These are phyloP conservation scores for Ectropis crepuscularia DNA, from an alignment of 2,888 invertebrate species.

Conservation along the genomic window DNA sequence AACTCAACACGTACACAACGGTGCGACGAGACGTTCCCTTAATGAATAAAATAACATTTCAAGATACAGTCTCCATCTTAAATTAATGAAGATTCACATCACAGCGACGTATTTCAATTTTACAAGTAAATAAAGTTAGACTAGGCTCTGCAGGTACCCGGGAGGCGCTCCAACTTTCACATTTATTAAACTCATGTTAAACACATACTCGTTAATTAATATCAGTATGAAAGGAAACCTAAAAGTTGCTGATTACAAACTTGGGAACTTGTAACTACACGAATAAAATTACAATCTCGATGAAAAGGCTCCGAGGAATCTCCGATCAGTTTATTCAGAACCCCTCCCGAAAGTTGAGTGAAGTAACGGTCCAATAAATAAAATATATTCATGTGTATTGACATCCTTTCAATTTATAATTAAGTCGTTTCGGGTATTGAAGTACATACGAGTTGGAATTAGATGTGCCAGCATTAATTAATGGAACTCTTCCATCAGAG, in stretches of 20 bases:
- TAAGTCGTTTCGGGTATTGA: slow-evolving; percentile 27
- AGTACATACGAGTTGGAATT: slow-evolving; percentile 20
- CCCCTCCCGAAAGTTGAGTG: slow-evolving; percentile 65
- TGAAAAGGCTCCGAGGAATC: slow-evolving; percentile 60
- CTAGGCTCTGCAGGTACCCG: slow-evolving; percentile 44
- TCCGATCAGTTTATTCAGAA: slow-evolving; percentile 58
- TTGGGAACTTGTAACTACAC: slow-evolving; percentile 61
- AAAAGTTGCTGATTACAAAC: slow-evolving; percentile 75
- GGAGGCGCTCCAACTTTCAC: slow-evolving; percentile 61
- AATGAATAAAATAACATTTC: slow-evolving; percentile 84
- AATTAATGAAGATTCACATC: slow-evolving; percentile 80
- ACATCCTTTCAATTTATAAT: slow-evolving; percentile 49
- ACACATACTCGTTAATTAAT: slow-evolving; percentile 77
- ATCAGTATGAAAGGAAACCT: slow-evolving; percentile 75
- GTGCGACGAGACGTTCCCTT: slow-evolving; percentile 68
- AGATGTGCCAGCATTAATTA: slow-evolving; percentile 22
- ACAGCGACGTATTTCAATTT: slow-evolving; percentile 77
- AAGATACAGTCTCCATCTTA: slow-evolving; percentile 80
- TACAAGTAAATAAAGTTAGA: slow-evolving; percentile 77
- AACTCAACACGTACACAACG: slow-evolving; percentile 72
- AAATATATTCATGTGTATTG: slow-evolving; percentile 59
- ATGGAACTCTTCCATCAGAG: slow-evolving; percentile 12
- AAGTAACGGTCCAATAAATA: slow-evolving; percentile 66
- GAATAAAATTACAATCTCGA: slow-evolving; percentile 63
- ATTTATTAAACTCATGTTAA: slow-evolving; percentile 72